Evolutionary conservation across 2,797 vertebrate genomes (phyloP).

Genomic region (Tragopan temminckii): DNA sequence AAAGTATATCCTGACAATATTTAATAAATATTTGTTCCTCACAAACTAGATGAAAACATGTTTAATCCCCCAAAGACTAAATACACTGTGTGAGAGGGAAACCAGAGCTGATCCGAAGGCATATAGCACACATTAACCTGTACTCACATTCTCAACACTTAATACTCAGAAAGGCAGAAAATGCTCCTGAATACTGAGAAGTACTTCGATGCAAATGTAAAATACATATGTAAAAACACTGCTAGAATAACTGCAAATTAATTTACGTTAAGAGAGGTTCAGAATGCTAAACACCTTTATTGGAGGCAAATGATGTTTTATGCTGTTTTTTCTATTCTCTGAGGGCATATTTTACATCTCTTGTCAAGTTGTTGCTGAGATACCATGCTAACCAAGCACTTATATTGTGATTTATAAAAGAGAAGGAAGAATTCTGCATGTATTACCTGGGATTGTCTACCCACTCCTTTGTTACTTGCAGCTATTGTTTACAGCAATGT

Average conservation of each 20-base stretch:
- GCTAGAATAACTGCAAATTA: constrained; percentile 79
- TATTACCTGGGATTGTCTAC: constrained; percentile 49
- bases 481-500: constrained; percentile 13
- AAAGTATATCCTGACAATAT: constrained; percentile 32
- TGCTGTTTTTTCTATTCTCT: constrained; percentile 69
- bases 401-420: constrained; percentile 79
- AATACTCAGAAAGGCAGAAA: constrained; percentile 12
- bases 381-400: constrained; percentile 74
- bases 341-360: constrained; percentile 80
- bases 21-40: constrained; percentile 62
- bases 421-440: constrained; percentile 52
- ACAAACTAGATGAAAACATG: neutral
- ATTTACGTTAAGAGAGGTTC: constrained; percentile 76
- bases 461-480: constrained; percentile 44
- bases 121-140: constrained; percentile 23
- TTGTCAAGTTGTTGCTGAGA: constrained; percentile 83
- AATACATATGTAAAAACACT: constrained; percentile 75
- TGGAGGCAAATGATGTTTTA: constrained; percentile 68
- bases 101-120: constrained; percentile 27
- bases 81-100: neutral
- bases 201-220: constrained; percentile 67
- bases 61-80: constrained; percentile 44
- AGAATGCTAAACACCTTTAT: constrained; percentile 82
- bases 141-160: neutral
- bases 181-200: constrained; percentile 46